phyloP scores from a whole-genome alignment of 2,113 vertebrate species.

The Oryctolagus cuniculus region mOryCun1.1 NC_091450.1:46397501-46398000 shows the following conservation, averaged over 20 bases:
- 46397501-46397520: not conserved
- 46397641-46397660: not conserved
- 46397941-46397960: not conserved
- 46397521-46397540: not conserved
- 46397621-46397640: not conserved
- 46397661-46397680: not conserved
- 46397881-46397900: not conserved
- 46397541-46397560: no score
- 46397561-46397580: not conserved
- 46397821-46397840: not conserved
- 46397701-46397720: not conserved
- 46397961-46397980: not conserved
- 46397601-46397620: no score
- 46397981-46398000: no score
- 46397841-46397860: not conserved
- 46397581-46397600: not conserved
- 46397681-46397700: not conserved
- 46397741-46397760: not conserved
- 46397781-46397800: not conserved
- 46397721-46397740: not conserved
- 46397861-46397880: not conserved
- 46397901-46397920: not conserved
- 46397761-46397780: not conserved
- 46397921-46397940: not conserved
- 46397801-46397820: not conserved